These are phyloP conservation scores for Heterohyrax brucei DNA, from an alignment of 2,797 vertebrate genomes.

Conservation along the genomic window DNA sequence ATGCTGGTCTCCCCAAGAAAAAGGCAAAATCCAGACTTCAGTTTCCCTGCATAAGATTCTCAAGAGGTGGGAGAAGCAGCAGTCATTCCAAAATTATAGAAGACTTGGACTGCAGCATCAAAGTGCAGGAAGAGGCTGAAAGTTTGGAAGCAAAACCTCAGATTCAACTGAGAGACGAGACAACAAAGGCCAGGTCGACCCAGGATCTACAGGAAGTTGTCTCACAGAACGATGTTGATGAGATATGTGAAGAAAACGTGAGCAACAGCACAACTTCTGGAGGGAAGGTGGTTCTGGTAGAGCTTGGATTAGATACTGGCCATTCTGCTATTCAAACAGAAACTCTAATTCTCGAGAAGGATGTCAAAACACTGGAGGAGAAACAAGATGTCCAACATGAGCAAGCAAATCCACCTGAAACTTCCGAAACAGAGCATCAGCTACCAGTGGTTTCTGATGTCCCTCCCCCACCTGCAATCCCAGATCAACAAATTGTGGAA, in stretches of 20 bases:
- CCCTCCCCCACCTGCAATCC: background rate
- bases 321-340: constrained; percentile 5
- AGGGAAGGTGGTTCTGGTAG: constrained; percentile 83
- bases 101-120: constrained; percentile 79
- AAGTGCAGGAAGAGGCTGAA: constrained; percentile 77
- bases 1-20: constrained; percentile 81
- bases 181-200: accelerated
- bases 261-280: constrained; percentile 34
- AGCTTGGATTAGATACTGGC: constrained; percentile 72
- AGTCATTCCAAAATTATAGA: constrained; percentile 84
- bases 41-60: constrained; percentile 90
- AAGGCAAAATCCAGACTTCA: constrained; percentile 86
- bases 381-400: constrained; percentile 66
- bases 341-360: constrained; percentile 75
- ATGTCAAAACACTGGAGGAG: constrained; percentile 75
- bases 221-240: constrained; percentile 48
- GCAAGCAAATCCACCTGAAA: constrained; percentile 72
- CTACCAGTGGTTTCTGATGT: constrained; percentile 41
- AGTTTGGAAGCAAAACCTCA: constrained; percentile 77
- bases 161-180: constrained; percentile 67
- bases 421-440: background rate
- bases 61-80: constrained; percentile 87
- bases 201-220: background rate
- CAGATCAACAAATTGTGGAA: constrained; percentile 57
- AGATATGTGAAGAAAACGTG: constrained; percentile 32